These are phyloP conservation scores for Cosmia pyralina DNA, from an alignment of 2,888 invertebrate species.

Conservation along the genomic window DNA sequence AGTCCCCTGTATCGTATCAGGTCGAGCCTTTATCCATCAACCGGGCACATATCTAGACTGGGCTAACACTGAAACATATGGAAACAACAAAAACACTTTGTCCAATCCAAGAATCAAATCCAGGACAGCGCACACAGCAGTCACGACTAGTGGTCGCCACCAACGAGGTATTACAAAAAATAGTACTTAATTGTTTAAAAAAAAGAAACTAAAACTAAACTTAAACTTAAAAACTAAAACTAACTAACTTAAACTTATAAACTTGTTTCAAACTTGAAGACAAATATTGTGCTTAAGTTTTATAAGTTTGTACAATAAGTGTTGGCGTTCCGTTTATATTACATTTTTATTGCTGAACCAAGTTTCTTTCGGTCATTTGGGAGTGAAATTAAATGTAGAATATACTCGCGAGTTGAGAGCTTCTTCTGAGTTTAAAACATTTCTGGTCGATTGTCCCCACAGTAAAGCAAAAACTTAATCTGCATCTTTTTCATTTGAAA, in stretches of 20 bases:
- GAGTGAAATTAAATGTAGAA: constrained; percentile 29
- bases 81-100: background rate
- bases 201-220: too few relatives aligned
- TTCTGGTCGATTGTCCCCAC: background rate
- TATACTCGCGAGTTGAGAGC: constrained; percentile 14
- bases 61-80: background rate
- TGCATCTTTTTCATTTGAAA: background rate
- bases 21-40: background rate
- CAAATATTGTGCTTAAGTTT: constrained; percentile 42
- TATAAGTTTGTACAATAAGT: constrained; percentile 39
- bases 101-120: background rate
- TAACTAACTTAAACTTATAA: too few relatives aligned
- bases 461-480: background rate
- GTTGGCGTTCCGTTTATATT: constrained; percentile 43
- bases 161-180: constrained; percentile 6
- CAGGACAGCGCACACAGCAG: too few relatives aligned
- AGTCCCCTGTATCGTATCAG: background rate
- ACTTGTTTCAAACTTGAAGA: constrained; percentile 33
- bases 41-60: background rate
- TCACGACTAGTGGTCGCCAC: background rate
- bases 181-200: constrained; percentile 17
- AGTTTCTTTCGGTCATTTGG: constrained; percentile 34
- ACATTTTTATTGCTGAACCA: constrained; percentile 28
- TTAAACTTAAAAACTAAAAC: too few relatives aligned
- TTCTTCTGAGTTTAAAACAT: constrained; percentile 11